These are phyloP conservation scores for Zoanthus sociatus DNA, from an alignment of 92 coral and sea anemone species.

Conservation along the genomic window DNA sequence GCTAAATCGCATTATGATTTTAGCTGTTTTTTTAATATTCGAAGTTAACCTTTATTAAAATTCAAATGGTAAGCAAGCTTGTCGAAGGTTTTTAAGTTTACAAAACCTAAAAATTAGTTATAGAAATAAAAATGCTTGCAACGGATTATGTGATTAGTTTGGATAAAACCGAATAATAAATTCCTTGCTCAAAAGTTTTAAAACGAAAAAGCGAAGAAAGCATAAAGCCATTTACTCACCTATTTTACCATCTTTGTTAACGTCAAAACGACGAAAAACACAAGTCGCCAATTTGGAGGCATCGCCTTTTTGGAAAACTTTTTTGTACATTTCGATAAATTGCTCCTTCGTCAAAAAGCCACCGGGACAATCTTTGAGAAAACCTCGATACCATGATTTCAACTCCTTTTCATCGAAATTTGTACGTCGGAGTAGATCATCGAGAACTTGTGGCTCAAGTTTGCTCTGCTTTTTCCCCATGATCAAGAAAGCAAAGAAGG, in stretches of 20 bases:
- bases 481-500: conserved; percentile 16
- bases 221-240: conserved; percentile 67
- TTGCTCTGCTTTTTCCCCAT: conserved; percentile 99
- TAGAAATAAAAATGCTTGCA: conserved; percentile 11
- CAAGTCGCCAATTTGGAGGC: conserved; percentile 94
- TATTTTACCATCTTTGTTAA: conserved; percentile 94
- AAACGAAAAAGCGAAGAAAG: conserved; percentile 14
- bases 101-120: conserved; percentile 15
- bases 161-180: conserved; percentile 27
- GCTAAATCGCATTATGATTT: background rate
- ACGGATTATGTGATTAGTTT: conserved; percentile 24
- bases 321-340: conserved; percentile 96
- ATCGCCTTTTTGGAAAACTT: conserved; percentile 94
- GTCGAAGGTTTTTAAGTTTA: conserved; percentile 3
- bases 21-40: background rate
- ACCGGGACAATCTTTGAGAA: conserved; percentile 95
- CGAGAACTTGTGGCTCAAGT: conserved; percentile 88
- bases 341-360: conserved; percentile 93
- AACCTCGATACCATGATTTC: conserved; percentile 95
- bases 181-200: background rate
- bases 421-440: conserved; percentile 89
- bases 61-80: background rate
- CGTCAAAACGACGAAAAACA: conserved; percentile 96
- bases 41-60: background rate
- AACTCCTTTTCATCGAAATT: conserved; percentile 96